phyloP scores from a whole-genome alignment of 2,888 invertebrate genomes.

The Oscheius sp. region DNA sequence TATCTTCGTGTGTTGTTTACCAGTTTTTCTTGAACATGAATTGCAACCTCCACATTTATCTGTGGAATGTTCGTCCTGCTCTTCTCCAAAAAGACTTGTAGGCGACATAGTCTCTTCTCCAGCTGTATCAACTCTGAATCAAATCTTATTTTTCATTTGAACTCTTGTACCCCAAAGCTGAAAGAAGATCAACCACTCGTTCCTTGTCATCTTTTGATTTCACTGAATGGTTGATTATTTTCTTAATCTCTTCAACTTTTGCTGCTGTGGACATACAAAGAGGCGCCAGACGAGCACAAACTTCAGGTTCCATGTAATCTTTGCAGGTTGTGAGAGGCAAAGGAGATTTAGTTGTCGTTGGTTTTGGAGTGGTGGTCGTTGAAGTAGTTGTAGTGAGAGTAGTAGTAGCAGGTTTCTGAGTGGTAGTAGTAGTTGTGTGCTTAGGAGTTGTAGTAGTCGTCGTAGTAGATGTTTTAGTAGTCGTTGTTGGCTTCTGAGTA shows the following conservation, averaged over 20 bases:
- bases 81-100: conserved; percentile 9
- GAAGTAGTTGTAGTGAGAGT: conserved; percentile 20
- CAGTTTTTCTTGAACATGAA: not conserved
- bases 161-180: not conserved
- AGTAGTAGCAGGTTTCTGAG: conserved; percentile 26
- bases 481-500: conserved; percentile 1
- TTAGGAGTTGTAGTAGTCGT: conserved; percentile 24
- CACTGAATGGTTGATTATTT: not conserved
- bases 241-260: conserved; percentile 14
- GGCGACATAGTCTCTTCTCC: not conserved
- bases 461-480: conserved; percentile 14
- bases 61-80: not conserved
- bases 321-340: not conserved
- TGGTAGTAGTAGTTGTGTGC: not conserved
- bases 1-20: conserved; percentile 8
- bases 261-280: conserved; percentile 14
- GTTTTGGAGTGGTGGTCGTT: conserved; percentile 13
- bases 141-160: not conserved
- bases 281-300: conserved; percentile 4
- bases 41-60: not conserved
- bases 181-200: not conserved
- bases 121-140: not conserved
- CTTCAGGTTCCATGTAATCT: conserved; percentile 13
- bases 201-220: conserved; percentile 5
- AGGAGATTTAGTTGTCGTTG: not conserved